Evolutionary conservation across 2,113 vertebrate genomes (phyloP).

Genomic region (Alethe diademata): DNA sequence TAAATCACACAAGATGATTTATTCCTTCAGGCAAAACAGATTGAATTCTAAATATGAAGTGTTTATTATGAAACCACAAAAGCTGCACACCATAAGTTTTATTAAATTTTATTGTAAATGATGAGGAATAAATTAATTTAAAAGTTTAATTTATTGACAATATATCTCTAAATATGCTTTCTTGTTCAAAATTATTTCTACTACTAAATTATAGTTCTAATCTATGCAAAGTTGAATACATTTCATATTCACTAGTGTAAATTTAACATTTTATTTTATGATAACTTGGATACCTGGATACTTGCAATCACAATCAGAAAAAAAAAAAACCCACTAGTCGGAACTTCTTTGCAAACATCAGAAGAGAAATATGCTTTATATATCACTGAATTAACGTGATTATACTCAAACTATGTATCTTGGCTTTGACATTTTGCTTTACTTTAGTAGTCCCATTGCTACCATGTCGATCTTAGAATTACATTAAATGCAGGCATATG

Average conservation of each 20-base stretch:
- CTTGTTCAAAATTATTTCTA: not conserved
- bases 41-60: not conserved
- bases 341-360: slow-evolving; percentile 13
- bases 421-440: slow-evolving; percentile 43
- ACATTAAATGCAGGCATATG: slow-evolving; percentile 44
- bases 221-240: not conserved
- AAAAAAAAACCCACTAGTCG: not conserved
- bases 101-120: not conserved
- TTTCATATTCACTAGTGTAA: not conserved
- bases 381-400: slow-evolving; percentile 35
- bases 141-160: not conserved
- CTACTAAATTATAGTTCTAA: not conserved
- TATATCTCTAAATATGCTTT: not conserved
- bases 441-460: not conserved
- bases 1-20: not conserved
- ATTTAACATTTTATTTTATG: not conserved
- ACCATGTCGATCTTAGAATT: slow-evolving; percentile 11
- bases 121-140: not conserved
- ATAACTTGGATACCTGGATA: not conserved
- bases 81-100: not conserved
- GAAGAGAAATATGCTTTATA: not conserved
- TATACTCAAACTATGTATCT: slow-evolving; percentile 1
- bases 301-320: not conserved
- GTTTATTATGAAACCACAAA: not conserved
- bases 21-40: not conserved